These are phyloP conservation scores for Sebastiscus albofasciatus DNA, from an alignment of 2,797 vertebrate species.

Conservation along the genomic window DNA sequence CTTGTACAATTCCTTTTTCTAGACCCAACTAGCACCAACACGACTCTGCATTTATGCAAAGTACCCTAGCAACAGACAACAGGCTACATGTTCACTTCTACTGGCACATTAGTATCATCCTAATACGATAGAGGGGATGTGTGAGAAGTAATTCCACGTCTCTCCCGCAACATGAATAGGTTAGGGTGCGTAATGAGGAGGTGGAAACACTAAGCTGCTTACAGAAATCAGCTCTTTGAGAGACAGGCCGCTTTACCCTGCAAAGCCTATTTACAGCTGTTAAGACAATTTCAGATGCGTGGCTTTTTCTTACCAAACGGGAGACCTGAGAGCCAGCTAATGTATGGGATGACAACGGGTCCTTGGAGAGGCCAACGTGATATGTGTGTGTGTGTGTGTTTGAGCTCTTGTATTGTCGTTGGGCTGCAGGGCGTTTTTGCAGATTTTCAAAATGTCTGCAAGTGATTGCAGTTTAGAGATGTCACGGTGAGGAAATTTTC, in stretches of 20 bases:
- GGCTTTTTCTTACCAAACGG: constrained; percentile 37
- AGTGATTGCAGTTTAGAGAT: not conserved
- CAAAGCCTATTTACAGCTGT: constrained; percentile 80
- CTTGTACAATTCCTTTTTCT: not conserved
- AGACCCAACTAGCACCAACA: not conserved
- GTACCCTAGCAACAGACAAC: constrained; percentile 35
- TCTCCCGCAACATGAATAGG: constrained; percentile 72
- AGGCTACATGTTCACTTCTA: constrained; percentile 46
- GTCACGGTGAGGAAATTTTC: not conserved
- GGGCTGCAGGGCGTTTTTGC: not conserved
- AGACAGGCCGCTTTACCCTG: constrained; percentile 69
- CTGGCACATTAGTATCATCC: constrained; percentile 60
- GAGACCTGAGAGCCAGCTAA: constrained; percentile 40
- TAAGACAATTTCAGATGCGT: constrained; percentile 74
- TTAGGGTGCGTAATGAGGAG: constrained; percentile 79
- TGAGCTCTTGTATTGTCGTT: not conserved
- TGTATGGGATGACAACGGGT: constrained; percentile 43
- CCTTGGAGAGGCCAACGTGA: constrained; percentile 17
- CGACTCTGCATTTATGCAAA: constrained; percentile 6
- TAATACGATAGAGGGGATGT: constrained; percentile 60
- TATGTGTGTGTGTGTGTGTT: not conserved
- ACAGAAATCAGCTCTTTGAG: constrained; percentile 79
- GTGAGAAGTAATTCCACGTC: constrained; percentile 66
- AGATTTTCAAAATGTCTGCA: not conserved
- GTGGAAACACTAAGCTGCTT: constrained; percentile 82